A percentile compares a stretch with the other conserved stretches of the same genome.
These are phyloP conservation scores for Nematostella vectensis DNA, from an alignment of 92 coral and sea anemone genomes.

Conservation along the genomic window DNA sequence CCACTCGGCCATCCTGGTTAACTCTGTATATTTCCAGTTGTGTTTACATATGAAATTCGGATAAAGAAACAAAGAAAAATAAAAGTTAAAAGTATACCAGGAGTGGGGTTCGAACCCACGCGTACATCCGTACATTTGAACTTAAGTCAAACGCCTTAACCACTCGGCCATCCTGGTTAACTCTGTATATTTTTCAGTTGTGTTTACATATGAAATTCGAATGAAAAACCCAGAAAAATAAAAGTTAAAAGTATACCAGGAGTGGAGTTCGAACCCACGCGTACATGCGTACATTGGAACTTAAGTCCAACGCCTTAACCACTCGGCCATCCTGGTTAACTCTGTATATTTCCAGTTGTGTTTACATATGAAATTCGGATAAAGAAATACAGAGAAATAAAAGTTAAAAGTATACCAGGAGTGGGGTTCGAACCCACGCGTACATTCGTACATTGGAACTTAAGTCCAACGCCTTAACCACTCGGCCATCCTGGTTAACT, in stretches of 20 bases:
- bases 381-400: too few relatives aligned
- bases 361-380: too few relatives aligned
- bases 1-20: conserved; percentile 99
- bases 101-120: conserved; percentile 77
- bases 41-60: too few relatives aligned
- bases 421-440: conserved; percentile 77
- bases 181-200: too few relatives aligned
- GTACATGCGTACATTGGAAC: conserved; percentile 83
- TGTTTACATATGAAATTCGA: too few relatives aligned
- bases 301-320: conserved; percentile 95
- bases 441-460: conserved; percentile 83
- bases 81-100: too few relatives aligned
- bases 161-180: conserved; percentile 99
- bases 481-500: conserved; percentile 99
- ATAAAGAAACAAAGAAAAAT: too few relatives aligned
- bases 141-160: conserved; percentile 94
- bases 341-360: too few relatives aligned
- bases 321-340: conserved; percentile 99
- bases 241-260: too few relatives aligned
- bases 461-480: conserved; percentile 95
- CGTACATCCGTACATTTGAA: conserved; percentile 81
- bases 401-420: too few relatives aligned
- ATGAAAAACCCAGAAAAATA: too few relatives aligned
- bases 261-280: conserved; percentile 74
- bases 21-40: too few relatives aligned